Evolutionary conservation across 1,140 invertebrate genomes (phyloP), one percentile per base, ranked within the genome.

Genomic region (Vanessa atalanta): DNA sequence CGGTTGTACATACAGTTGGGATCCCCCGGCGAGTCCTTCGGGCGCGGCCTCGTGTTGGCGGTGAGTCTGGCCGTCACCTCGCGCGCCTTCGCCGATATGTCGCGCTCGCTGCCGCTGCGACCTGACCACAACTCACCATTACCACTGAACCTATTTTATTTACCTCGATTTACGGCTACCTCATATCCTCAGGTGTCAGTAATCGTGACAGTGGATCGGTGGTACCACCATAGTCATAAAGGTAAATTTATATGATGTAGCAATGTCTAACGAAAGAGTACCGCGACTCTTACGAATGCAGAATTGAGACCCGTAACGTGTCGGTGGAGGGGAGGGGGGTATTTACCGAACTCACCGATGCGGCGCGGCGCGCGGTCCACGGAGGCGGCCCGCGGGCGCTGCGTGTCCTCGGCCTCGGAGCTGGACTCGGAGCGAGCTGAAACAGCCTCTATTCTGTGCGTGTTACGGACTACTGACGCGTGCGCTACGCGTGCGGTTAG

Each of bases 91-190:
- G 86, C 86, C 0, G 91, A 93, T 8, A 94, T 76, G 61, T 94
- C 94, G 9, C 94, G 80, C 64, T 94, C 94, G 72, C 94, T 94
- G 6, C 94, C 93, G 64, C 93, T 94, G 26, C 94, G 93, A 65
- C 93, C 93, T 89, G 78, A 73, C 6, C 3, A 63, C 16, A 55
- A 1, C 15, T 60, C 9, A 70, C 47, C 9, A 11, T 55, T 51
- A 51, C 37, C 37, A 43, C 37, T 9, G 37, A 8, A 2, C 7
- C 20, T 20, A 20, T 43, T 43, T 11, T 43, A 43, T 11, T 43
- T 9, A 43, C 37, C 37, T 20, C 20, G 20, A 20, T 20, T 20
- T 20, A 20, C 20, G 1, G 20, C 31, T 5, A 37, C 3, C 7
- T 43, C 0, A 1, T 0, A 43, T 43, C 37, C 37, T 43, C 9